Evolutionary conservation across 1,140 invertebrate species (phyloP), one percentile per base, ranked within the genome.

Genomic region (Pachypeltis micranthus): DNA sequence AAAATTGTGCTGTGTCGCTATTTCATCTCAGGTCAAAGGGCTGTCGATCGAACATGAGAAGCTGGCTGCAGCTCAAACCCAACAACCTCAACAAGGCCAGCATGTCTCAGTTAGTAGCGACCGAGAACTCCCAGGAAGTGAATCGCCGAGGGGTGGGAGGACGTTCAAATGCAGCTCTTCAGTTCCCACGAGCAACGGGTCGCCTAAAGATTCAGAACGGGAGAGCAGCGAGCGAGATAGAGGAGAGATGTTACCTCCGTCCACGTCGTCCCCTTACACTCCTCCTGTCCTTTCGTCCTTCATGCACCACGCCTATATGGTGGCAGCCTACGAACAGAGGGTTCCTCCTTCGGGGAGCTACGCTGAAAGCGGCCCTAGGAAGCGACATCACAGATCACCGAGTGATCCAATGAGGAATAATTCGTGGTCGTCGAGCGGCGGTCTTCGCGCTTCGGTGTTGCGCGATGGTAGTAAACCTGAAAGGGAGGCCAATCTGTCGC

Each of bases 21-120:
- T 58, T 21, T n/a, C n/a, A 29, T 59, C 73, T 31, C 69, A 87
- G 85, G 85, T 88, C 47, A 88, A 88, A 74, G 86, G 86, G 62
- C 72, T 88, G 69, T 87, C 85, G 71, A 85, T 87, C 68, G 85
- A 87, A 72, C 85, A 86, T 70, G 85, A 86, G 67, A 85, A 85
- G 69, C 69, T 87, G 71, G 84, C 84, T 27, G 83, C 85, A 69
- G 82, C 80, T 65, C 81, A 84, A 62, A 59, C 57, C 19, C 57
- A 59, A 59, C 47, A 51, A 21, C 47, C 12, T 16, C 47, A 51
- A 21, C 47, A 51, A 21, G 12, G 23, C 4, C 47, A 51, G 47
- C 47, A 51, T 51, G 47, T 73, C 76, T 39, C 72, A 73, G 70
- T 63, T 67, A 34, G 39, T 29, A 55, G 62, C 27, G 67, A 69